Evolutionary conservation across 2,113 vertebrate genomes (phyloP).

Genomic region (Nycticebus coucang): DNA sequence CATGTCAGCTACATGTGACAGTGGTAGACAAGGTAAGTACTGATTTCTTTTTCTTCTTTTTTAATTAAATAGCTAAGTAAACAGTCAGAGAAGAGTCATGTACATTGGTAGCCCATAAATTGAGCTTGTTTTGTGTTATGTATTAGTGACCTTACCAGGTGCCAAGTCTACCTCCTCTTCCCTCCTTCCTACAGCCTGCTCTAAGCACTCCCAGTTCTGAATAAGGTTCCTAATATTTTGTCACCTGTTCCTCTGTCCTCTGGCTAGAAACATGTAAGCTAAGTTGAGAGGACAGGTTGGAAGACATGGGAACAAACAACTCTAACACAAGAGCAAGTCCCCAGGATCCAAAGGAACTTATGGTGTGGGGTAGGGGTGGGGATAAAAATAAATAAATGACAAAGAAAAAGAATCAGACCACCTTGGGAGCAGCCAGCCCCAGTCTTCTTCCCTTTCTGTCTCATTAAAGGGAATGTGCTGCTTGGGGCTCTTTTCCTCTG

Average conservation of each 20-base stretch:
- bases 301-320: not conserved
- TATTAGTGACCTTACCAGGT: not conserved
- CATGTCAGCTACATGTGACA: slow-evolving; percentile 2
- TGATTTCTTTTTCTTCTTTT: not conserved
- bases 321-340: not conserved
- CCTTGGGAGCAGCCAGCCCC: not conserved
- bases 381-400: slow-evolving; percentile 24
- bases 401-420: not conserved
- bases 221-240: not conserved
- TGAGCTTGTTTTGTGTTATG: slow-evolving; percentile 27
- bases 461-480: not conserved
- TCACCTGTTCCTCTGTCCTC: slow-evolving; percentile 36
- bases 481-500: not conserved
- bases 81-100: slow-evolving; percentile 26
- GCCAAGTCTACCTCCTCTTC: not conserved
- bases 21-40: slow-evolving; percentile 37
- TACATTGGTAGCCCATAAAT: slow-evolving; percentile 23
- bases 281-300: not conserved
- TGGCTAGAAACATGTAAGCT: not conserved
- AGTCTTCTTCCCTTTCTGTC: not conserved
- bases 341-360: slow-evolving; percentile 25
- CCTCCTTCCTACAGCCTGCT: not conserved
- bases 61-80: not conserved
- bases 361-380: too few species aligned
- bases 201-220: not conserved